Evolutionary conservation across 2,797 vertebrate genomes (phyloP).

Genomic region (Siniperca undulata): DNA sequence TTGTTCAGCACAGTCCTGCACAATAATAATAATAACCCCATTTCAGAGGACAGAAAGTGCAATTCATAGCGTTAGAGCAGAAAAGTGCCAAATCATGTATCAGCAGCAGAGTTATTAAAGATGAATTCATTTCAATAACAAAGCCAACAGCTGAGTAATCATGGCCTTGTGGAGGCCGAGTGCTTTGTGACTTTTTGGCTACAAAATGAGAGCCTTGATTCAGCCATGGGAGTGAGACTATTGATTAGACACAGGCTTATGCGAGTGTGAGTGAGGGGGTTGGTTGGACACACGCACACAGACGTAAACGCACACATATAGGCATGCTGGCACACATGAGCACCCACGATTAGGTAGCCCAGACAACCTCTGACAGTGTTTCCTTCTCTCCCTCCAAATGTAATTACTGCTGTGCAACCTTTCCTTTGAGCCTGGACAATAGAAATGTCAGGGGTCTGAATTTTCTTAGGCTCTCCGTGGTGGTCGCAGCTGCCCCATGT

Average conservation of each 20-base stretch:
- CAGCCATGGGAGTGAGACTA: constrained; percentile 55
- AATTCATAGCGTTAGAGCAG: constrained; percentile 28
- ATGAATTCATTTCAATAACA: constrained; percentile 60
- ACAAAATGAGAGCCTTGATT: constrained; percentile 59
- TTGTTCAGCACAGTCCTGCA: constrained; percentile 30
- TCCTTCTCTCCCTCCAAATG: constrained; percentile 74
- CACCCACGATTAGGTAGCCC: constrained; percentile 73
- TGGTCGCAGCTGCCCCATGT: constrained; percentile 55
- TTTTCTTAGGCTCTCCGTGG: constrained; percentile 70
- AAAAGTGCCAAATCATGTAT: constrained; percentile 57
- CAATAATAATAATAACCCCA: constrained; percentile 31
- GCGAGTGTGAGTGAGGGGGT: constrained; percentile 52
- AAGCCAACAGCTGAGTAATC: constrained; percentile 71
- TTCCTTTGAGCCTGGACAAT: constrained; percentile 76
- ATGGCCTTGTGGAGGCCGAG: constrained; percentile 52
- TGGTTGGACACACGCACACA: constrained; percentile 16
- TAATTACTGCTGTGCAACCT: constrained; percentile 84
- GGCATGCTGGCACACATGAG: constrained; percentile 22
- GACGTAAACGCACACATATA: constrained; percentile 13
- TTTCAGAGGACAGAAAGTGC: constrained; percentile 26
- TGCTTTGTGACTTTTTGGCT: constrained; percentile 64
- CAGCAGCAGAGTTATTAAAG: constrained; percentile 48
- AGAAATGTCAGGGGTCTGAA: constrained; percentile 78
- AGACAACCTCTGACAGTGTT: constrained; percentile 77
- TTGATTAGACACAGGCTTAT: constrained; percentile 73